phyloP scores from a whole-genome alignment of 2,888 invertebrate genomes.

The Nymphalis urticae region DNA sequence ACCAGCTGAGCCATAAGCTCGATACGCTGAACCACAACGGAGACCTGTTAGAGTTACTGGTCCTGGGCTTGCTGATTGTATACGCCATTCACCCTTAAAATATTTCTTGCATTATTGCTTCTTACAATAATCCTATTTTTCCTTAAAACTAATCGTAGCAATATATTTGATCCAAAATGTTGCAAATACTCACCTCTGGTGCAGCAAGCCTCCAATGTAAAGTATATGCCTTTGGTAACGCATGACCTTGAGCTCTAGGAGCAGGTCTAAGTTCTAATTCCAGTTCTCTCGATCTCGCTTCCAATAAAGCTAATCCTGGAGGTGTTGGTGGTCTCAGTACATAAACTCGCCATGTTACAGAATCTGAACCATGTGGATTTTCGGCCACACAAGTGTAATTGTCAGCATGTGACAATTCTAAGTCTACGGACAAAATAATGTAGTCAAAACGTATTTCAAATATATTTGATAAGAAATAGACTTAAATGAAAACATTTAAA shows the following conservation, averaged over 20 bases:
- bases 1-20: conserved; percentile 89
- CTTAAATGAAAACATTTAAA: conserved; percentile 5
- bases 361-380: conserved; percentile 92
- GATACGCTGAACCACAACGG: conserved; percentile 91
- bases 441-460: background rate
- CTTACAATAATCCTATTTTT: no score
- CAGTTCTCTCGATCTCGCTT: conserved; percentile 69
- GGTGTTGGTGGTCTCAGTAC: conserved; percentile 88
- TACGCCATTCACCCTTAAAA: conserved; percentile 86
- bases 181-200: conserved; percentile 83
- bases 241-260: conserved; percentile 66
- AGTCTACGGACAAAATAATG: conserved; percentile 67
- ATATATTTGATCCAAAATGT: background rate
- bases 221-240: conserved; percentile 82
- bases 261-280: conserved; percentile 69
- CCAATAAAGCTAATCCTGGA: conserved; percentile 83
- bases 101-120: background rate
- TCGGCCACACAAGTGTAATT: conserved; percentile 91
- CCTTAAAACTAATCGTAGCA: background rate
- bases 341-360: conserved; percentile 88
- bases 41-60: conserved; percentile 85
- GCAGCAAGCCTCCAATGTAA: conserved; percentile 86
- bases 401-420: conserved; percentile 87
- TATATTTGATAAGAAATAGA: conserved; percentile 7
- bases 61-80: conserved; percentile 68